Evolutionary conservation across 2,888 invertebrate genomes (phyloP), one percentile per base, ranked within the genome.

Genomic region (Stictocephala bisonia): DNA sequence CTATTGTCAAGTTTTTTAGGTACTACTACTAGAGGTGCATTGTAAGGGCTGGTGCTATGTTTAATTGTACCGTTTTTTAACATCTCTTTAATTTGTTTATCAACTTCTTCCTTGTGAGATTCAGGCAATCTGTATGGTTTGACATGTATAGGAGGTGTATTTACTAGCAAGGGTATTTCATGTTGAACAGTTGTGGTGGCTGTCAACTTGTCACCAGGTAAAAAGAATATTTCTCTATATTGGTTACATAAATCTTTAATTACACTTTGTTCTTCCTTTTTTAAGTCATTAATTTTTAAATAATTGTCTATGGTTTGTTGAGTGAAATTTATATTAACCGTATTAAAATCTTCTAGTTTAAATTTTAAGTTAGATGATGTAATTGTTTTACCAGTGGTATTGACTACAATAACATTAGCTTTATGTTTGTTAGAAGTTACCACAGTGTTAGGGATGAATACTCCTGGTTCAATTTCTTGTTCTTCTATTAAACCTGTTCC

Each of bases 21-120:
- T 29, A 60, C 60, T 9, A 60, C 60, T 31, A 60, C n/a, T 48
- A 60, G 7, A 15, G 60, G 60, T 60, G 60, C 60, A 15, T 60
- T 60, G 20, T 60, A 60, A 7, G 60, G 60, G 20, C 29, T 29
- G 20, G 27, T 60, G 20, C 60, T 60, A 9, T 26, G 29, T 60
- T 20, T 15, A 7, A 60, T 20, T 60, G 29, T 60, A 29, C 29
- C 60, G 20, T 60, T 20, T 1, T 15, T 13, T 60, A 60, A 60
- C 60, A 60, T 60, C 3, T 26, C 18, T 13, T 60, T 15, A 7
- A 60, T 20, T 22, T 60, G 60, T 22, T 31, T 60, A n/a, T 60
- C 18, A 13, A 60, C 31, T 31, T 60, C 60, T 48, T 48, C 48
- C 15, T 18, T 48, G 18, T 48, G 48, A 11, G 48, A 4, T 48